phyloP scores from a whole-genome alignment of 2,113 vertebrate species.

The Leucoraja erinaceus region DNA sequence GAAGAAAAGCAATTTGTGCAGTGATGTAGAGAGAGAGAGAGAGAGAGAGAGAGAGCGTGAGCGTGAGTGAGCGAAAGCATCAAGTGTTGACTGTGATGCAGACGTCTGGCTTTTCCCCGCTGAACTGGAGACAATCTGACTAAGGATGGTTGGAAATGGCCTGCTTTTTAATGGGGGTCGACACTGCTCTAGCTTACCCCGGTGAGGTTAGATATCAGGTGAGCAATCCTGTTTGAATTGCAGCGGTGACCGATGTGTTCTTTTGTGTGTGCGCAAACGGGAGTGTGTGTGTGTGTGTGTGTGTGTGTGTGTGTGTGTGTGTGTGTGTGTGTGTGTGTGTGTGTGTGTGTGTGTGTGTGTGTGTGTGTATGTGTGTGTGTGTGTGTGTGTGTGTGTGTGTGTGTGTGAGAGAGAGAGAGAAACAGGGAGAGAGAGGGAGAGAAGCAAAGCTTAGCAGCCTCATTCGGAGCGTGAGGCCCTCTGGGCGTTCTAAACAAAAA shows the following conservation, averaged over 20 bases:
- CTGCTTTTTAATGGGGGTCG: conserved; percentile 35
- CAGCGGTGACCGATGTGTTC: conserved; percentile 12
- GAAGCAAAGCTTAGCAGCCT: neutral
- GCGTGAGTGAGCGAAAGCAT: conserved; percentile 23
- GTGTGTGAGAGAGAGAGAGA: neutral
- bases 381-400: neutral
- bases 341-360: too few relatives aligned
- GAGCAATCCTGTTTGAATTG: neutral
- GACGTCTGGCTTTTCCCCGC: conserved; percentile 26
- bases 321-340: too few relatives aligned
- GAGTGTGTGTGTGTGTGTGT: neutral
- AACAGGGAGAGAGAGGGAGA: neutral
- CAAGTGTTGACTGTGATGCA: conserved; percentile 38
- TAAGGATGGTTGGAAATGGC: conserved; percentile 36
- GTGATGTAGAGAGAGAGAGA: conserved; percentile 38
- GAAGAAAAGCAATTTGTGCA: conserved; percentile 34
- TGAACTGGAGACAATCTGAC: conserved; percentile 29
- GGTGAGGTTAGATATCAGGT: conserved; percentile 30
- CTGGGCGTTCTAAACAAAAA: conserved; percentile 33
- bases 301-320: neutral
- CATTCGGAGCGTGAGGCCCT: conserved; percentile 17
- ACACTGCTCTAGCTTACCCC: neutral
- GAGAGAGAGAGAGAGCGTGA: neutral
- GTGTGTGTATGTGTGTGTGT: too few relatives aligned
- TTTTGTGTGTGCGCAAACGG: neutral